Conservation (phyloP, 2,888 invertebrate genomes). For the Parascotia fuliginaria region DNA sequence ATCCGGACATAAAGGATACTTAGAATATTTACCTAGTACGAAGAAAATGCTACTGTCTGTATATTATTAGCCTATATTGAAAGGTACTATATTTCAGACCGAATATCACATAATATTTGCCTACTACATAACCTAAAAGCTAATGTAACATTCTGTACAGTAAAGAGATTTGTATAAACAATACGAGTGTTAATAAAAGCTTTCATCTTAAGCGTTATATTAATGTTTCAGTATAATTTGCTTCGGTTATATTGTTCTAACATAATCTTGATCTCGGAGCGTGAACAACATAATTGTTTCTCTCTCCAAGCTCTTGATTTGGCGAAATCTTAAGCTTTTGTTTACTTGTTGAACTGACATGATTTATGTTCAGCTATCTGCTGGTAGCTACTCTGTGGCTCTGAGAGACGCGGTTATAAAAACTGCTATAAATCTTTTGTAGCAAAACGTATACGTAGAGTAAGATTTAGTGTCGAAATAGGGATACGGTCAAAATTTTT, state of each 20-base stretch:
- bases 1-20: too few species aligned
- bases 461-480: neutral
- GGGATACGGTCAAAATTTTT: neutral
- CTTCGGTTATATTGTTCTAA: neutral
- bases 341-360: conserved; percentile 16
- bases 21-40: too few species aligned
- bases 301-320: conserved; percentile 19
- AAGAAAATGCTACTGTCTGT: too few species aligned
- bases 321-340: conserved; percentile 31
- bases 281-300: conserved; percentile 8
- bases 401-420: conserved; percentile 1
- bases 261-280: neutral
- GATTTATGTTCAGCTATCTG: conserved; percentile 26
- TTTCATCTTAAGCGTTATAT: neutral
- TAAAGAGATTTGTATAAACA: neutral
- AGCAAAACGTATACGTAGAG: neutral
- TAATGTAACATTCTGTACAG: too few species aligned
- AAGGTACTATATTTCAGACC: too few species aligned
- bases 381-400: neutral
- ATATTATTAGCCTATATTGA: too few species aligned
- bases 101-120: too few species aligned
- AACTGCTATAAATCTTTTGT: conserved; percentile 2
- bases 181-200: neutral
- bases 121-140: too few species aligned
- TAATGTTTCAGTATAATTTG: neutral